Conservation (phyloP, 2,113 vertebrate genomes). For the Bos taurus region DNA sequence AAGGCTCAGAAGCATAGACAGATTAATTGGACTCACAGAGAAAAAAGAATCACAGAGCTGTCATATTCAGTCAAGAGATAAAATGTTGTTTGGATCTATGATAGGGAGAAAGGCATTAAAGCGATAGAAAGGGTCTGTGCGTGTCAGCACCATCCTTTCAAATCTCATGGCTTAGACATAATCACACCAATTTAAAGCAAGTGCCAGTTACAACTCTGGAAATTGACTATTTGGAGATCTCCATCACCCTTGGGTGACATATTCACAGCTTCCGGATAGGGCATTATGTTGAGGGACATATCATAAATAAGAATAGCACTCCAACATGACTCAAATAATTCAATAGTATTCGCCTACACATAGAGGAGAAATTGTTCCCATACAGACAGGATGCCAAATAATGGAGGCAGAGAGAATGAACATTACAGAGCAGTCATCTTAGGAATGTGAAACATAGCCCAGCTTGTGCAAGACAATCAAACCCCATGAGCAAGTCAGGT, state of each 20-base stretch:
- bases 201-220: constrained; percentile 4
- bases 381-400: not conserved
- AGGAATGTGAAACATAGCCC: not conserved
- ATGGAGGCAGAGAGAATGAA: not conserved
- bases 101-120: not conserved
- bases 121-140: not conserved
- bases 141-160: constrained; percentile 31
- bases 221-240: constrained; percentile 37
- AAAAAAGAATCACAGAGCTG: constrained; percentile 38
- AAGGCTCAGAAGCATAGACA: not conserved
- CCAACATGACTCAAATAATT: not conserved
- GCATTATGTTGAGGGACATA: not conserved
- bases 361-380: not conserved
- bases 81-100: constrained; percentile 37
- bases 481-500: not conserved
- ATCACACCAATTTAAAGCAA: constrained; percentile 61
- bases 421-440: not conserved
- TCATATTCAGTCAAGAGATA: constrained; percentile 34
- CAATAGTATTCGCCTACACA: not conserved
- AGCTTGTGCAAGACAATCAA: not conserved
- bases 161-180: not conserved
- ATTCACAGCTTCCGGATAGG: constrained; percentile 13
- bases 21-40: constrained; percentile 60
- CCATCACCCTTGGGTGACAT: constrained; percentile 22
- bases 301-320: constrained; percentile 31